Evolutionary conservation across 1,140 invertebrate species (phyloP).

Genomic region (Panulirus ornatus): DNA sequence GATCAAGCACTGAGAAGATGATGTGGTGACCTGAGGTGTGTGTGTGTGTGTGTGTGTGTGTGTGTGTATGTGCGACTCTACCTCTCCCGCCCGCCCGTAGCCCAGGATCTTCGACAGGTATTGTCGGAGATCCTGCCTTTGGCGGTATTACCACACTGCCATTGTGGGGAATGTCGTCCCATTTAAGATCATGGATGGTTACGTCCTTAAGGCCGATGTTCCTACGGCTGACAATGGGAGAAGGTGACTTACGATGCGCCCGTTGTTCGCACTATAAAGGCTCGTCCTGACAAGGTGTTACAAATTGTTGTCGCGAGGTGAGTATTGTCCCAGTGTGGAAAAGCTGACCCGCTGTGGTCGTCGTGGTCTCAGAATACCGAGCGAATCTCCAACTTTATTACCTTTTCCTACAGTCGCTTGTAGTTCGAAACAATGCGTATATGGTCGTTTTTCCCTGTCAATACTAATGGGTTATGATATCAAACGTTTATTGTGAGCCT

Average conservation of each 20-base stretch:
- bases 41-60: conserved; percentile 7
- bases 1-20: not conserved
- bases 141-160: not conserved
- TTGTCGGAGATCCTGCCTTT: not conserved
- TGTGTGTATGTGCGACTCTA: not conserved
- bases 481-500: no score
- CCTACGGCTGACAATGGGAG: conserved; percentile 5
- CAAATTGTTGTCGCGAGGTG: conserved; percentile 29
- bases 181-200: not conserved
- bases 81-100: not conserved
- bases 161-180: conserved; percentile 28
- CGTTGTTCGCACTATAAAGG: not conserved
- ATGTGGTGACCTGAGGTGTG: not conserved
- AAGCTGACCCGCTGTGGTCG: not conserved
- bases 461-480: no score
- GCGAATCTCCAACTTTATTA: no score
- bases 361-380: not conserved
- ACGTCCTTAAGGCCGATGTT: conserved; percentile 10
- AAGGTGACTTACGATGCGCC: conserved; percentile 15
- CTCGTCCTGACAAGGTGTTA: conserved; percentile 41
- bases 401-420: no score
- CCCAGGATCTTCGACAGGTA: not conserved
- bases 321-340: not conserved
- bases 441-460: no score
- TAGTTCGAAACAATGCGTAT: no score